A percentile compares a stretch with the other conserved stretches of the same genome.
phyloP scores from a whole-genome alignment of 2,888 invertebrate species.

The Drosophila infuscata region DNA sequence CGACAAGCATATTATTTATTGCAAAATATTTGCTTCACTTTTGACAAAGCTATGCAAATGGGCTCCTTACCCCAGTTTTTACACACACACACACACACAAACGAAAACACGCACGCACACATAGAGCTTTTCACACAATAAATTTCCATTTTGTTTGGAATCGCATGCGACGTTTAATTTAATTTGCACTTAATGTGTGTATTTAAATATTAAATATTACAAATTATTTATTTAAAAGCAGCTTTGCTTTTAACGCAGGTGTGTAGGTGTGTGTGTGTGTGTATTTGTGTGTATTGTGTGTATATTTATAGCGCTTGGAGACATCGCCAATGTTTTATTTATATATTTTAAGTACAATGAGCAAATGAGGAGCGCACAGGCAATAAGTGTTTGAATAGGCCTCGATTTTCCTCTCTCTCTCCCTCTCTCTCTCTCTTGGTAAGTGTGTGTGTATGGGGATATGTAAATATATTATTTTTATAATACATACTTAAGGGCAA shows the following conservation, averaged over 20 bases:
- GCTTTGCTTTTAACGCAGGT: constrained; percentile 17
- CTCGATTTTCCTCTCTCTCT: constrained; percentile 10
- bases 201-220: constrained; percentile 59
- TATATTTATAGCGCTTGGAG: constrained; percentile 62
- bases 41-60: constrained; percentile 12
- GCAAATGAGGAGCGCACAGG: constrained; percentile 56
- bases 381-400: constrained; percentile 59
- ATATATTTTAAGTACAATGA: constrained; percentile 67
- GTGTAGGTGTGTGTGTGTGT: constrained; percentile 7
- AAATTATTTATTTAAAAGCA: constrained; percentile 63
- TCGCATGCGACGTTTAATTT: constrained; percentile 61
- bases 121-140: constrained; percentile 19
- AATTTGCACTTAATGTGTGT: constrained; percentile 58
- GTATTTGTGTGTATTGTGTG: constrained; percentile 14
- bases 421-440: background rate
- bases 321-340: constrained; percentile 71
- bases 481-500: constrained; percentile 71
- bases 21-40: background rate
- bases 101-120: background rate
- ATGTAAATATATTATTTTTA: constrained; percentile 76
- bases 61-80: constrained; percentile 17
- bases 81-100: background rate
- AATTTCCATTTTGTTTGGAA: constrained; percentile 40
- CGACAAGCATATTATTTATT: constrained; percentile 1
- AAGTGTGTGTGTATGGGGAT: constrained; percentile 22